Base-by-base conservation (phyloP, 2,797 vertebrate species). In the Sparus aurata region DNA sequence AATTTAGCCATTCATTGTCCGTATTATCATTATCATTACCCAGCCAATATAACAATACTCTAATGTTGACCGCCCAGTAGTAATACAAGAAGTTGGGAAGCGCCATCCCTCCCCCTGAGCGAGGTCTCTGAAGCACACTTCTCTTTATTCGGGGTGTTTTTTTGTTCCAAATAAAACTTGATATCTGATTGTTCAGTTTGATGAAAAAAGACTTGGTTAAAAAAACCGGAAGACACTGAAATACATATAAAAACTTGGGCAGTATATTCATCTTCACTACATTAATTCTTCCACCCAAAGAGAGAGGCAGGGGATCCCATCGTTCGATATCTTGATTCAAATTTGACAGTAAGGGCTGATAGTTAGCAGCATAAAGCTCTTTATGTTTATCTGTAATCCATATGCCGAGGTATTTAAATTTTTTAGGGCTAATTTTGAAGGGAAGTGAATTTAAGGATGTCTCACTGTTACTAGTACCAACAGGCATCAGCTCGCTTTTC, bases 211-310 rank as follows among this genome's bases (percentile, higher is more conserved):
- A 47, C 18, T 47, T 55, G 27, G 54, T 55, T 55, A 55, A 55
- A 25, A 55, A 55, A 23, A 55, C 22, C 1, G 13, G 54, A 55
- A 55, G n/a, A 4, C 54, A 55, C 12, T 55, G 54, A 55, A 55
- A 55, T 25, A 55, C 27, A 55, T 55, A 55, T 55, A 55, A 55
- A 55, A 55, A 55, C 52, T 54, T 54, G 22, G 52, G 20, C 52
- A 54, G 52, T 23, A 54, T 25, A 25, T 55, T 55, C n/a, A 55
- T 55, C 23, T 55, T 55, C 55, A 55, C 54, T 55, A 13, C 27
- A 25, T 55, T 55, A 27, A 55, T n/a, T n/a, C n/a, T n/a, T n/a
- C n/a, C n/a, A n/a, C n/a, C n/a, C n/a, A n/a, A n/a, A 25, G 2
- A 25, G 25, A 25, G 25, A 25, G 25, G 2, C 25, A 25, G 25